Evolutionary conservation across 1,140 invertebrate genomes (phyloP), one percentile per base, ranked within the genome.

Genomic region (Drosophila leontia): DNA sequence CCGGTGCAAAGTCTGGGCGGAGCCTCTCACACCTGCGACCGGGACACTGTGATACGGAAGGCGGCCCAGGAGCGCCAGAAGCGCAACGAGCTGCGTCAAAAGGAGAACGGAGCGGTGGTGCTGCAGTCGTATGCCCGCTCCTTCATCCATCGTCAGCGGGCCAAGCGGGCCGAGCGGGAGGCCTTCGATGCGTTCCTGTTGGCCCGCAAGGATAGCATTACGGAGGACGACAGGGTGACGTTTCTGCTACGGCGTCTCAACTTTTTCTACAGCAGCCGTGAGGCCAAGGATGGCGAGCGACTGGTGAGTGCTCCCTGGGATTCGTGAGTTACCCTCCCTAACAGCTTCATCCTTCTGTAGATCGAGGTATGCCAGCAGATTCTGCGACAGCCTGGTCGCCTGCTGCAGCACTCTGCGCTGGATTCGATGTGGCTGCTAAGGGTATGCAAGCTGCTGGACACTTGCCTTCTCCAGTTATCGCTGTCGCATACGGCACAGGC

Each of bases 1-100:
- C 98, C 98, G 1, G 95, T 97, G 75, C 98, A 99, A 94, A 98
- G 97, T 94, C 94, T 99, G 77, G 95, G 97, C 50, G 98, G 98
- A 45, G 96, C 97, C 7, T 93, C 94, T 26, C 92, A 96, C 92
- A 93, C 95, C 95, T 93, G 95, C 95, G 94, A 96, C 95, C 95
- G 96, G 82, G 96, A 97, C 80, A 94, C 95, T 63, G 93, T 99
- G 19, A 93, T 99, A 57, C 74, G 90, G 3, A 92, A 92, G 37
- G 96, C 96, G 37, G 97, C 98, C 79, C 94, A 95, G 82, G 97
- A 99, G 93, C 94, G 98, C 79, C 94, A 96, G 55, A 98, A 98
- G 93, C 93, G 98, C 92, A 97, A 97, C 94, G 97, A 97, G 93
- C 78, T 93, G 17, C 91, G 92, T 4, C 80, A 81, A 44, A 91